These are phyloP conservation scores for Eupithecia exiguata DNA, from an alignment of 2,888 invertebrate species.

Conservation along the genomic window DNA sequence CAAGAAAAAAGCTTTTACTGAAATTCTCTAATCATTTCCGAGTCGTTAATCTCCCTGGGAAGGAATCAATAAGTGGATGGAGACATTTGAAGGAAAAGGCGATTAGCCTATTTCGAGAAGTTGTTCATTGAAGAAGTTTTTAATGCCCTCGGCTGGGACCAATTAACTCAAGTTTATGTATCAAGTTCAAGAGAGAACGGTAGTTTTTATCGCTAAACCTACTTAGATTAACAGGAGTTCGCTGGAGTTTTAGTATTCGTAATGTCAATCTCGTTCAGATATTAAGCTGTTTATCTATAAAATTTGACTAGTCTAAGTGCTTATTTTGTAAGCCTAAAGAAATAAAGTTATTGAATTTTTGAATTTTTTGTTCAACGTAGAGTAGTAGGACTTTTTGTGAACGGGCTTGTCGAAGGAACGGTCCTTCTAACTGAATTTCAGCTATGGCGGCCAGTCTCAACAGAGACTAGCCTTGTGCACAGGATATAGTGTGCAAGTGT, in stretches of 20 bases:
- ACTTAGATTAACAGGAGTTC: not conserved
- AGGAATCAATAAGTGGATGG: conserved; percentile 30
- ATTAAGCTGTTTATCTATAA: too few relatives aligned
- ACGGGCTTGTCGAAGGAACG: not conserved
- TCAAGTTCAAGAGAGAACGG: conserved; percentile 15
- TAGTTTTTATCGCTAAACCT: conserved; percentile 8
- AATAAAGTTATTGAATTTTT: too few relatives aligned
- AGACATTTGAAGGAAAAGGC: conserved; percentile 17
- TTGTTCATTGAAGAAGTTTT: conserved; percentile 35
- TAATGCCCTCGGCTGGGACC: conserved; percentile 34
- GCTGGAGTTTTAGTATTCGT: not conserved
- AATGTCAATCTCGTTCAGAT: not conserved
- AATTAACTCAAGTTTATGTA: conserved; percentile 38
- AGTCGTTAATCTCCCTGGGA: conserved; percentile 17
- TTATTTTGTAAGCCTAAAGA: too few relatives aligned
- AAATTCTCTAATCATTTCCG: conserved; percentile 25
- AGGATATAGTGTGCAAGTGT: too few relatives aligned
- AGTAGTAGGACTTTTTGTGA: not conserved
- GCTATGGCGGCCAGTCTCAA: too few relatives aligned
- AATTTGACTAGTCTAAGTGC: too few relatives aligned
- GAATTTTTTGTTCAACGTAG: too few relatives aligned
- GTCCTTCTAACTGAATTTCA: too few relatives aligned
- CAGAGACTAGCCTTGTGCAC: too few relatives aligned
- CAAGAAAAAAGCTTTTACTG: conserved; percentile 18
- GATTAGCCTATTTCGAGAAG: conserved; percentile 26